Conservation (phyloP, 2,888 invertebrate genomes). For the Drosophila diplacantha region DNA sequence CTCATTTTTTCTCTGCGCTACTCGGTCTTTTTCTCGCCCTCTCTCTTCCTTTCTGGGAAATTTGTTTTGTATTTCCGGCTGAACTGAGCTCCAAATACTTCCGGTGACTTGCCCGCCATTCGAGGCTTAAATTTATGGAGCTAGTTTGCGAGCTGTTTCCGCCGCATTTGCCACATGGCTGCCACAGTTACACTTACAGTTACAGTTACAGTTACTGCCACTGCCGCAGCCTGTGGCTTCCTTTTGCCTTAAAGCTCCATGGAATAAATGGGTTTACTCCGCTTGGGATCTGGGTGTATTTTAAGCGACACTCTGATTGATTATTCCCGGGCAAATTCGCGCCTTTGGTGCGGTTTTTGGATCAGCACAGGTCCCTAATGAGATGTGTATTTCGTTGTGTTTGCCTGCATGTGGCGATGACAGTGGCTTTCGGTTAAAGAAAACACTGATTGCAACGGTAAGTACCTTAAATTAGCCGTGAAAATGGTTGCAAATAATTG, state of each 20-base stretch:
- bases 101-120: conserved; percentile 57
- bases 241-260: conserved; percentile 26
- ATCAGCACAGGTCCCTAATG: conserved; percentile 17
- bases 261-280: conserved; percentile 4
- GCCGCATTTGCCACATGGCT: conserved; percentile 60
- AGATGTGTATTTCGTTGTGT: conserved; percentile 11
- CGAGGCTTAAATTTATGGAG: conserved; percentile 59
- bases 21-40: conserved; percentile 15
- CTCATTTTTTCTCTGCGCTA: neutral
- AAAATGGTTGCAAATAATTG: neutral
- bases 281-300: neutral
- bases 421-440: neutral
- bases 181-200: conserved; percentile 14
- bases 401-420: conserved; percentile 8
- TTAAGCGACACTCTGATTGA: conserved; percentile 48
- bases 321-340: conserved; percentile 37
- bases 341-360: conserved; percentile 20
- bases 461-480: neutral
- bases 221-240: conserved; percentile 30
- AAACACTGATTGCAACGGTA: neutral
- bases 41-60: conserved; percentile 34
- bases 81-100: conserved; percentile 61
- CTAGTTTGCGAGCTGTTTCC: conserved; percentile 59
- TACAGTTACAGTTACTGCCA: conserved; percentile 1
- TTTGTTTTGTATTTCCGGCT: conserved; percentile 67